These are phyloP conservation scores for Apodemus agrarius DNA, from an alignment of 2,797 vertebrate genomes.

Conservation along the genomic window DNA sequence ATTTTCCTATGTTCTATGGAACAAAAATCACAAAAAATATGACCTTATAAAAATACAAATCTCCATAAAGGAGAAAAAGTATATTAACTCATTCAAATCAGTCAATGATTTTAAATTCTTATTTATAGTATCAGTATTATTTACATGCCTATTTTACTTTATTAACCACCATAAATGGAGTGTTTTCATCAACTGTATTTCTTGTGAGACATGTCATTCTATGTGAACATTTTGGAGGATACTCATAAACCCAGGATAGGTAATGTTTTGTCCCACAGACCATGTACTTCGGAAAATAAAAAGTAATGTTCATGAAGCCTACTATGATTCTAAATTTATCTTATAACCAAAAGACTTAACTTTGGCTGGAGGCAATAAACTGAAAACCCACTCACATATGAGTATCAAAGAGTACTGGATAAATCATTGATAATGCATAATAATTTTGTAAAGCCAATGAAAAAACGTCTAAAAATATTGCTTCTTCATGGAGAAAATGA, in stretches of 20 bases:
- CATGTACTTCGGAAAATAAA: neutral
- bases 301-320: neutral
- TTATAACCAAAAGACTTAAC: neutral
- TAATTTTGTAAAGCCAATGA: neutral
- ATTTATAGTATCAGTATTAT: neutral
- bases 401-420: neutral
- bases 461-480: neutral
- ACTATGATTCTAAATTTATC: conserved; percentile 33
- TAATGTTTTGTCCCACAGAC: neutral
- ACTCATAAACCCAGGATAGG: neutral
- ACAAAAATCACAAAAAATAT: neutral
- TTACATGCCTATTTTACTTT: neutral
- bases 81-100: neutral
- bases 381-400: neutral
- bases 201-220: neutral
- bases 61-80: neutral
- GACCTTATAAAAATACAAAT: neutral
- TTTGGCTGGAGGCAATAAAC: neutral
- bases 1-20: neutral
- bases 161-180: neutral
- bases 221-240: neutral
- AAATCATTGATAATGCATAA: neutral
- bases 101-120: neutral
- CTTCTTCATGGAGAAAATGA: neutral
- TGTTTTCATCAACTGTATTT: neutral